Evolutionary conservation across 1,140 invertebrate genomes (phyloP).

Genomic region (Aricia agestis): DNA sequence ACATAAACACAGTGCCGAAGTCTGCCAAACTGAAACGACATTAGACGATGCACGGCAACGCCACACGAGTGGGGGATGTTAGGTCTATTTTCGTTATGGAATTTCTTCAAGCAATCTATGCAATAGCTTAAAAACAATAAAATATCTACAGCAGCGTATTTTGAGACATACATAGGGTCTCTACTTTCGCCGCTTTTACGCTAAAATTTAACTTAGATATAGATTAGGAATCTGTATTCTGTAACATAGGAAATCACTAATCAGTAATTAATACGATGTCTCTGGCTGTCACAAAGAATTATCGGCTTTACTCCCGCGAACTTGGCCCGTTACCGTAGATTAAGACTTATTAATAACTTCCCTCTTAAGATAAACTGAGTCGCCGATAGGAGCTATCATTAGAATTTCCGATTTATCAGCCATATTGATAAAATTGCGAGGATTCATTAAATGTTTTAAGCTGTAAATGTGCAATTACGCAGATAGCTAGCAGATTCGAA

Average conservation of each 20-base stretch:
- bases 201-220: no score
- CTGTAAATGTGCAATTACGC: background rate
- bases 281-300: background rate
- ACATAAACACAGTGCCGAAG: no score
- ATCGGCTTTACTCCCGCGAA: slow-evolving; percentile 4
- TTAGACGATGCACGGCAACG: no score
- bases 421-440: background rate
- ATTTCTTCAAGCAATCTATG: no score
- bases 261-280: background rate
- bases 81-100: no score
- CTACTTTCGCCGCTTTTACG: no score
- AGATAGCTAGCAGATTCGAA: background rate
- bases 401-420: slow-evolving; percentile 10
- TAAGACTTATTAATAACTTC: slow-evolving; percentile 9
- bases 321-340: background rate
- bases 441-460: slow-evolving; percentile 3
- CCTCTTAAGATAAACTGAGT: background rate
- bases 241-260: background rate
- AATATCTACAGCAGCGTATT: no score
- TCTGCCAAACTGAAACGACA: no score
- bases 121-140: no score
- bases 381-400: slow-evolving; percentile 10
- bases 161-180: no score
- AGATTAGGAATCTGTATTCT: no score
- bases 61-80: no score